Evolutionary conservation across 2,888 invertebrate genomes (phyloP).

Genomic region (Automeris io): DNA sequence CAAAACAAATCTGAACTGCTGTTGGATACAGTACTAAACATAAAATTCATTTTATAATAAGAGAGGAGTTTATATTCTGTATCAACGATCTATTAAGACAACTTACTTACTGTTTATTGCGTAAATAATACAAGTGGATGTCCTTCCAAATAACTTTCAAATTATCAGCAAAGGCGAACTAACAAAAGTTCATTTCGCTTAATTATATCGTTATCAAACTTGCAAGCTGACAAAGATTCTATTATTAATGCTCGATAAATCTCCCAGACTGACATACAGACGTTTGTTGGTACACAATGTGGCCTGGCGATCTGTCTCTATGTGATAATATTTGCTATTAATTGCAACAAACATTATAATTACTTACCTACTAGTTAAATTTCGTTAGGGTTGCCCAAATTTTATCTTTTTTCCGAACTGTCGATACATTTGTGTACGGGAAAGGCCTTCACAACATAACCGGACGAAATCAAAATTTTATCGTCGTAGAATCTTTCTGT

Average conservation of each 20-base stretch:
- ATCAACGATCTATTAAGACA: no score
- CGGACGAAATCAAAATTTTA: no score
- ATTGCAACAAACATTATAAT: slow-evolving; percentile 1
- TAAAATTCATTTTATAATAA: no score
- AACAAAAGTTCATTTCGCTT: slow-evolving; percentile 1
- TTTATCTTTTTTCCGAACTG: no score
- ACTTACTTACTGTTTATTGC: no score
- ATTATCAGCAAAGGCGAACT: background rate
- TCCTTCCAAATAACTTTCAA: background rate
- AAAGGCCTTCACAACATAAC: no score
- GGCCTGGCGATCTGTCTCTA: background rate
- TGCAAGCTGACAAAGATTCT: slow-evolving; percentile 22
- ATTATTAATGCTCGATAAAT: slow-evolving; percentile 16
- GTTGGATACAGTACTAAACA: no score
- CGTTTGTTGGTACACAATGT: slow-evolving; percentile 3
- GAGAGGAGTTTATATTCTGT: no score
- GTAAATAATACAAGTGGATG: no score
- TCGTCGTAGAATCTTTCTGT: no score
- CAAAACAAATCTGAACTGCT: no score
- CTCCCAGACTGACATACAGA: slow-evolving; percentile 4
- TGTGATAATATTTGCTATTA: slow-evolving; percentile 3
- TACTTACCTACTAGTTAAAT: background rate
- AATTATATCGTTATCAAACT: slow-evolving; percentile 2
- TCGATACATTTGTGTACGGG: no score
- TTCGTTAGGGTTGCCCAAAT: slow-evolving; percentile 1